A percentile compares a stretch with the other conserved stretches of the same genome.
phyloP scores from a whole-genome alignment of 1,140 invertebrate genomes.

The Megathymus violae region DNA sequence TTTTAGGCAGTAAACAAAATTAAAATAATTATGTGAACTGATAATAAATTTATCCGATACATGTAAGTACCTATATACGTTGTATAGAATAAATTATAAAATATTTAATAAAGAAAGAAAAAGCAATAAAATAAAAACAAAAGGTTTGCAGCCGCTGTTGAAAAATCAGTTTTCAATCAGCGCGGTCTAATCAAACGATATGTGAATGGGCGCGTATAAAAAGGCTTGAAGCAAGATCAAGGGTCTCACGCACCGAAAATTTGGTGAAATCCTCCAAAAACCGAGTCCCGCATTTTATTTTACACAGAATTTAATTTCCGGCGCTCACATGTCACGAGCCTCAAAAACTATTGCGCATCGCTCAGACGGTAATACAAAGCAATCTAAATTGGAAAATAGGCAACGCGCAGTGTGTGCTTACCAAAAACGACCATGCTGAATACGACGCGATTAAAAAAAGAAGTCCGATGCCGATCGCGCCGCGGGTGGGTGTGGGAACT shows the following conservation, averaged over 20 bases:
- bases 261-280: conserved; percentile 38
- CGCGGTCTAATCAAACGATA: conserved; percentile 25
- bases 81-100: neutral
- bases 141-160: conserved; percentile 10
- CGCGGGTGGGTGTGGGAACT: conserved; percentile 63
- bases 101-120: conserved; percentile 1
- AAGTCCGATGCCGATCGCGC: conserved; percentile 81
- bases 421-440: conserved; percentile 81
- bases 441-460: conserved; percentile 83
- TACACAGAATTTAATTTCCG: conserved; percentile 79
- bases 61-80: too few relatives aligned
- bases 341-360: conserved; percentile 83
- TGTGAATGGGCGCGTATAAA: conserved; percentile 30
- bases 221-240: conserved; percentile 42
- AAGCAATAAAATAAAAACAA: conserved; percentile 16
- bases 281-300: conserved; percentile 60
- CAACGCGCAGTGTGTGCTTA: conserved; percentile 83
- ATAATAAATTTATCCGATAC: too few relatives aligned
- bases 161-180: conserved; percentile 29
- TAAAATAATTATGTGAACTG: too few relatives aligned
- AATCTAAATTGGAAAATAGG: conserved; percentile 84
- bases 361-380: conserved; percentile 83
- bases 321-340: conserved; percentile 73
- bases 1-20: too few relatives aligned
- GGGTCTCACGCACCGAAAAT: conserved; percentile 35